These are phyloP conservation scores for Leptopilina clavipes DNA, from an alignment of 1,140 invertebrate species.

Conservation along the genomic window DNA sequence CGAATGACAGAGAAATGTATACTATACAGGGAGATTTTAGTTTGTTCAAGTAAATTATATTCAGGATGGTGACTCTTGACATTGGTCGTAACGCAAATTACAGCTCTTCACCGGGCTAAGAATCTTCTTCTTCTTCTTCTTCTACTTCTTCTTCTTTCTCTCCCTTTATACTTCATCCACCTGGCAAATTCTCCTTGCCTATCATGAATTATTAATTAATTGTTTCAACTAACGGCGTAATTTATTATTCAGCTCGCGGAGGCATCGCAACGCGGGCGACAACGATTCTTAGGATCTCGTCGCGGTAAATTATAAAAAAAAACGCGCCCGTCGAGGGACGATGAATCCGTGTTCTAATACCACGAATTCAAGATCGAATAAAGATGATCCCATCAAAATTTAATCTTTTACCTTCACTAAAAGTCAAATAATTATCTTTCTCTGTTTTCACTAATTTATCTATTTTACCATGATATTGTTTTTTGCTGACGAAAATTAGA, in stretches of 20 bases:
- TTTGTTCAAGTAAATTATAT: slow-evolving; percentile 75
- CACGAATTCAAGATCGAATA: slow-evolving; percentile 31
- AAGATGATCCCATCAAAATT: slow-evolving; percentile 26
- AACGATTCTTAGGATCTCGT: slow-evolving; percentile 57
- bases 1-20: slow-evolving; percentile 44
- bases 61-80: slow-evolving; percentile 67
- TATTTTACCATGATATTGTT: no score
- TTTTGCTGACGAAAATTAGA: no score
- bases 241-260: slow-evolving; percentile 73
- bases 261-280: slow-evolving; percentile 58
- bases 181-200: slow-evolving; percentile 68
- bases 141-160: slow-evolving; percentile 34
- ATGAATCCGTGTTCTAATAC: not conserved
- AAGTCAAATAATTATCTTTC: not conserved
- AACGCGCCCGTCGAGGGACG: no score
- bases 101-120: slow-evolving; percentile 59
- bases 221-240: slow-evolving; percentile 74
- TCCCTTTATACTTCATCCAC: slow-evolving; percentile 55
- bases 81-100: slow-evolving; percentile 72
- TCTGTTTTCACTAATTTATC: no score
- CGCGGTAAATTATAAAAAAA: slow-evolving; percentile 41
- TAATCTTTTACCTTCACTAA: not conserved
- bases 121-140: slow-evolving; percentile 44
- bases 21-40: slow-evolving; percentile 65
- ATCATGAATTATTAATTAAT: slow-evolving; percentile 77